Conservation (phyloP, 1,140 invertebrate genomes). For the Condylostylus longicornis region DNA sequence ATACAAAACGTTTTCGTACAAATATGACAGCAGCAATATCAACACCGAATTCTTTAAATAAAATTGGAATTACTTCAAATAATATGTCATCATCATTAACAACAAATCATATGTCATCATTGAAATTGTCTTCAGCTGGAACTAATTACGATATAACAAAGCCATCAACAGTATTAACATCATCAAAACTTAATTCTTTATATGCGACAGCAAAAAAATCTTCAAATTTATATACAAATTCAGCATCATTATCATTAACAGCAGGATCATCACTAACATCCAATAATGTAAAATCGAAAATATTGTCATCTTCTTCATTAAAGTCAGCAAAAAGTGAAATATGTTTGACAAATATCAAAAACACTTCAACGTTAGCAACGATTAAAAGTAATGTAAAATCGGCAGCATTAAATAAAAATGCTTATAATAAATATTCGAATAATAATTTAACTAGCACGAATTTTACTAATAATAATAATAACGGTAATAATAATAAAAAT, state of each 20-base stretch:
- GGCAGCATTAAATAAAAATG: too few relatives aligned
- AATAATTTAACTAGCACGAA: too few relatives aligned
- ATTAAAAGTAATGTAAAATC: too few relatives aligned
- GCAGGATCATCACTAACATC: neutral
- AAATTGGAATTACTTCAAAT: neutral
- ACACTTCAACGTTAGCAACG: neutral
- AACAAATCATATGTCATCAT: too few relatives aligned
- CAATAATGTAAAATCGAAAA: neutral
- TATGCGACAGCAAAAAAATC: too few relatives aligned
- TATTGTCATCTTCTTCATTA: neutral
- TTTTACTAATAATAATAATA: too few relatives aligned
- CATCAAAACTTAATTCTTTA: neutral
- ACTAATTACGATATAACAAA: too few relatives aligned
- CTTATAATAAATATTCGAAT: too few relatives aligned
- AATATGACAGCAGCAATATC: neutral
- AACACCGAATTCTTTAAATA: neutral
- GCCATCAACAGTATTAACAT: neutral
- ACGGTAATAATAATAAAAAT: too few relatives aligned
- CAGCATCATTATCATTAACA: too few relatives aligned
- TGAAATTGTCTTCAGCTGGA: too few relatives aligned
- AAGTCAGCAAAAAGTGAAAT: constrained; percentile 5
- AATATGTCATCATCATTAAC: neutral
- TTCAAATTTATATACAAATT: too few relatives aligned
- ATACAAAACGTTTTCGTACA: neutral
- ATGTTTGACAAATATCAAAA: neutral